Evolutionary conservation across 2,888 invertebrate genomes (phyloP).

Genomic region (Meganola albula): DNA sequence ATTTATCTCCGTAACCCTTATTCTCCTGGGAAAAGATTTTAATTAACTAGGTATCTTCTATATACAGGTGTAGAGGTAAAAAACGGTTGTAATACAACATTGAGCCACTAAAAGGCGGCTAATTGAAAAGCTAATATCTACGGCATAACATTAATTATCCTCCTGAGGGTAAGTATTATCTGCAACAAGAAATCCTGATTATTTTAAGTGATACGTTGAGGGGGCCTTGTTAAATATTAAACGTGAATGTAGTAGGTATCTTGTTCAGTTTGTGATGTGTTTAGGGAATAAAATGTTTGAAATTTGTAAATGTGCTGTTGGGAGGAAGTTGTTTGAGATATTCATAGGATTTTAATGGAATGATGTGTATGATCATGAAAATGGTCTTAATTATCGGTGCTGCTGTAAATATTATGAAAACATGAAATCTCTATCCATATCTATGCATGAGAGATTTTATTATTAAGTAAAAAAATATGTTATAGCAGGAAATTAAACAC

Average conservation of each 20-base stretch:
- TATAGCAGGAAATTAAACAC: no score
- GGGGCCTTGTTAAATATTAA: slow-evolving; percentile 45
- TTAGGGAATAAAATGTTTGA: slow-evolving; percentile 23
- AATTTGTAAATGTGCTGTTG: slow-evolving; percentile 16
- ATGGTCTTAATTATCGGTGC: no score
- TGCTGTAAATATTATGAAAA: no score
- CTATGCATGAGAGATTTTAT: no score
- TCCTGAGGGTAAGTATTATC: slow-evolving; percentile 57
- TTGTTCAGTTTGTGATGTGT: slow-evolving; percentile 23
- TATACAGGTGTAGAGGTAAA: slow-evolving; percentile 40
- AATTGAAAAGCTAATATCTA: slow-evolving; percentile 76
- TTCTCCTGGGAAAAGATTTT: slow-evolving; percentile 56
- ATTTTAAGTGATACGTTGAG: slow-evolving; percentile 56
- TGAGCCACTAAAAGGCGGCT: slow-evolving; percentile 67
- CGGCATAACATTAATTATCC: slow-evolving; percentile 71
- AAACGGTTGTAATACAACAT: slow-evolving; percentile 52
- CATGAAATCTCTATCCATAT: no score
- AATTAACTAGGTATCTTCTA: slow-evolving; percentile 67
- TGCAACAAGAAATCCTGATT: slow-evolving; percentile 60
- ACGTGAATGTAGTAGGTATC: slow-evolving; percentile 30
- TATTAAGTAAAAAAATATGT: no score
- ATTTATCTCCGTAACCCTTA: no score
- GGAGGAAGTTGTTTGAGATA: no score
- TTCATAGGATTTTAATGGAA: no score
- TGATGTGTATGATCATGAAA: no score